Evolutionary conservation across 1,140 invertebrate species (phyloP), one percentile per base, ranked within the genome.

Genomic region (Apis cerana): DNA sequence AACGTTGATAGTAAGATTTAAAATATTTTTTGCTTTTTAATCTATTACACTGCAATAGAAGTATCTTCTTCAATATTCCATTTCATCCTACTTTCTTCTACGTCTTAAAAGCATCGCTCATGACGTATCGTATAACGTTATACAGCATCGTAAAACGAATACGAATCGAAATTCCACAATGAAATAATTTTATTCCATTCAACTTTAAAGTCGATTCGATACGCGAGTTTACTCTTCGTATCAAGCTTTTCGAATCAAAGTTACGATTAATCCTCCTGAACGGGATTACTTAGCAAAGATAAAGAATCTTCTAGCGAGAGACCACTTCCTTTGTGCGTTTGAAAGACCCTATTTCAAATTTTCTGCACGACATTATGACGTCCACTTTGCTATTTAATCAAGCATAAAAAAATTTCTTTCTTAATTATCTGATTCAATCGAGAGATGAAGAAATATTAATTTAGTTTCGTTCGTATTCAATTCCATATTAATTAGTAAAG

Each of bases 231-330:
- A 33, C 27, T 27, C 11, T n/a, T 54, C 17, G 70, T 65, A 81
- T 75, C 43, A 33, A 56, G 33, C 56, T 65, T 50, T 7, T 21
- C 61, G 79, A 2, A 56, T 43, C 33, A 75, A 58, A 56, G 13
- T 67, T 62, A 62, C 71, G 62, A 81, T 81, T 81, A 75, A 81
- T 81, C 71, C 75, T 27, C 50, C 61, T 58, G 75, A 81, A 75
- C 52, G 79, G 52, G 71, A 80, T 67, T 75, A 75, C 79, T 67
- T 74, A 33, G 27, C 50, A 27, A 19, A 74, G 70, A 75, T 67
- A 75, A 67, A 67, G 79, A 0, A 81, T 19, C 27, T 33, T 54
- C 12, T 65, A 17, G 33, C 11, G n/a, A 21, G 12, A 56, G 61
- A 64, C 15, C 15, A 56, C 43, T 56, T n/a, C 17, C 56, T 52